phyloP scores from a whole-genome alignment of 2,797 vertebrate species.

The Tapirus indicus region DNA sequence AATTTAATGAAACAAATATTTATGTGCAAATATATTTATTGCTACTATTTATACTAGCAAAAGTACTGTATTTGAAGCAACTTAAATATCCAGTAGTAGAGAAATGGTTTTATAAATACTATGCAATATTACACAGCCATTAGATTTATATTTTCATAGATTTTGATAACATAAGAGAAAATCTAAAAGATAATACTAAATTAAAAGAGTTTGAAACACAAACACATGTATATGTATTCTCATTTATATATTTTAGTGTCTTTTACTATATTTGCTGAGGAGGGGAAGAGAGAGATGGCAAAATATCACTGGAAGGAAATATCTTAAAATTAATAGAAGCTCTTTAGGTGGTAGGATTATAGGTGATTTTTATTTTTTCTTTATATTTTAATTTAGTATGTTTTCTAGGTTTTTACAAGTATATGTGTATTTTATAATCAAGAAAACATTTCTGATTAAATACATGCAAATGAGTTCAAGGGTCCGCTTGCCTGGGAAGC shows the following conservation, averaged over 20 bases:
- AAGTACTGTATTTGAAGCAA: background rate
- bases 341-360: background rate
- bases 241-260: background rate
- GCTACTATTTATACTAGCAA: background rate
- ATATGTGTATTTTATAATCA: background rate
- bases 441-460: constrained; percentile 21
- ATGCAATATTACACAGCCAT: background rate
- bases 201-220: background rate
- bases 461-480: background rate
- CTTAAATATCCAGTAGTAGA: background rate
- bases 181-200: background rate
- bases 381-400: background rate
- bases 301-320: background rate
- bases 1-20: background rate
- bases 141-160: background rate
- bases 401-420: constrained; percentile 19
- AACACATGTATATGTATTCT: background rate
- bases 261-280: background rate
- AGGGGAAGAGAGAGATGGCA: background rate
- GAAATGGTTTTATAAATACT: background rate
- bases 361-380: background rate
- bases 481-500: background rate
- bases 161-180: background rate
- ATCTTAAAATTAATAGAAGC: background rate
- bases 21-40: background rate